Evolutionary conservation across 2,888 invertebrate genomes (phyloP).

Genomic region (Altica lythri): DNA sequence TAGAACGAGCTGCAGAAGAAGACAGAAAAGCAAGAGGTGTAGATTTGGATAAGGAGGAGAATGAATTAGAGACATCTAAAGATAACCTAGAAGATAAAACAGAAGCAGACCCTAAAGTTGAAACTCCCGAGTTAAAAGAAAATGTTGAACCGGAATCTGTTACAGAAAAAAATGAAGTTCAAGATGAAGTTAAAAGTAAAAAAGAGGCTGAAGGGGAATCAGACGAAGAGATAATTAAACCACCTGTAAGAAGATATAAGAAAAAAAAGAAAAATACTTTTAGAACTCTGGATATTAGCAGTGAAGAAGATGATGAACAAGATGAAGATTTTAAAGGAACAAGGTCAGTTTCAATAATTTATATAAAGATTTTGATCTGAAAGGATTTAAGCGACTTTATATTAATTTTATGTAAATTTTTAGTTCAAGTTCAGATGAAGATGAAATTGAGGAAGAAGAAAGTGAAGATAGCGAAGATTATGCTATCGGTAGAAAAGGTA

Average conservation of each 20-base stretch:
- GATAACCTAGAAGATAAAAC: no score
- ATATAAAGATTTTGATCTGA: no score
- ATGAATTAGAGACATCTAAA: slow-evolving; percentile 23
- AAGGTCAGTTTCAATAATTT: slow-evolving; percentile 54
- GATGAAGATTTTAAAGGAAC: slow-evolving; percentile 93
- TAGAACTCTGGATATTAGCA: slow-evolving; percentile 70
- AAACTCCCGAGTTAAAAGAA: no score
- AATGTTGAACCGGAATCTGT: slow-evolving; percentile 14
- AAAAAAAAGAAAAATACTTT: slow-evolving; percentile 75
- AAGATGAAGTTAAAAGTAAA: slow-evolving; percentile 17
- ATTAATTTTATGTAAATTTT: slow-evolving; percentile 1
- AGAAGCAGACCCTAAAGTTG: no score
- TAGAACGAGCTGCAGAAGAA: slow-evolving; percentile 74
- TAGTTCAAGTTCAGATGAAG: slow-evolving; percentile 50
- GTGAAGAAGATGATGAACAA: slow-evolving; percentile 72
- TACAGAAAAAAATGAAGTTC: slow-evolving; percentile 22
- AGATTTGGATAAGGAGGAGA: no score
- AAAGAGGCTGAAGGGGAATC: slow-evolving; percentile 38
- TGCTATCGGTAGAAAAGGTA: slow-evolving; percentile 58
- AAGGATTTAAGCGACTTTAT: no score
- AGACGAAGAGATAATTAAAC: slow-evolving; percentile 33
- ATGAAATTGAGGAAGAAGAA: slow-evolving; percentile 63
- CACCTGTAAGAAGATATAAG: slow-evolving; percentile 36
- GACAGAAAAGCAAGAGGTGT: slow-evolving; percentile 41
- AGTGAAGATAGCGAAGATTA: slow-evolving; percentile 63